Conservation (phyloP, 2,113 vertebrate genomes). For the Cyrtonyx montezumae region DNA sequence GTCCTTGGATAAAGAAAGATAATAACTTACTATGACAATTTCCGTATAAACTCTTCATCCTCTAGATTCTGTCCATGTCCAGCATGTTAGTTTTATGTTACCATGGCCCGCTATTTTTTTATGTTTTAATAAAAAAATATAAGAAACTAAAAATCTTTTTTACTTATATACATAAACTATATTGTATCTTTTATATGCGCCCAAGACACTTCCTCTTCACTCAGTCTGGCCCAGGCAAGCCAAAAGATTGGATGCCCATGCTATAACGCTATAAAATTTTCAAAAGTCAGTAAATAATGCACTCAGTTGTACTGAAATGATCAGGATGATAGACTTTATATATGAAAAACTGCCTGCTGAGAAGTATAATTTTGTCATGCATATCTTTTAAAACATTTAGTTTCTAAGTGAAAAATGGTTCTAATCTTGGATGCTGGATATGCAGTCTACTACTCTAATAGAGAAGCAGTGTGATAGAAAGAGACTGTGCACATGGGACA, state of each 20-base stretch:
- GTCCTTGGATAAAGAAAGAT: neutral
- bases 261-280: neutral
- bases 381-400: neutral
- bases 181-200: no score
- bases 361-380: neutral
- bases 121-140: no score
- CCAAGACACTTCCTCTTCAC: no score
- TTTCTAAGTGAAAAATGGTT: neutral
- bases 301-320: neutral
- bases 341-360: neutral
- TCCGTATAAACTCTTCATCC: neutral
- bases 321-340: neutral
- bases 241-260: no score
- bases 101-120: no score
- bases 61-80: neutral
- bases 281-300: neutral
- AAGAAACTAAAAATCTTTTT: no score
- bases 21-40: neutral
- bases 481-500: accelerated
- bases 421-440: neutral
- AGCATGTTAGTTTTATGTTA: neutral
- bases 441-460: neutral
- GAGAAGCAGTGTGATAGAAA: neutral
- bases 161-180: no score
- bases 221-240: no score